phyloP scores from a whole-genome alignment of 2,113 vertebrate species.

The Hippocampus mohnikei region DNA sequence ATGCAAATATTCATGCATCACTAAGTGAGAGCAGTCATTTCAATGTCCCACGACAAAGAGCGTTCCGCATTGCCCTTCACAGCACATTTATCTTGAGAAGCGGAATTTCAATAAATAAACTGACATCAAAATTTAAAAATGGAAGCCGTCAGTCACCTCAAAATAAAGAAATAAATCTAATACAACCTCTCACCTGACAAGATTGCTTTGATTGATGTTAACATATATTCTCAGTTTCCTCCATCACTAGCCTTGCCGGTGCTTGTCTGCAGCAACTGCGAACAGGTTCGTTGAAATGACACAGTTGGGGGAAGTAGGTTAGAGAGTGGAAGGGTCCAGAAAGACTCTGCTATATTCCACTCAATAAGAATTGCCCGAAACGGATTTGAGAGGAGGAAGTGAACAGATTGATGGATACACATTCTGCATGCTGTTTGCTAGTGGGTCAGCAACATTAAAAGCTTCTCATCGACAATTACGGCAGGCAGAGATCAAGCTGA shows the following conservation, averaged over 20 bases:
- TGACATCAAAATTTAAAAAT: neutral
- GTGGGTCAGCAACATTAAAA: slow-evolving; percentile 68
- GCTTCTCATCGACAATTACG: slow-evolving; percentile 78
- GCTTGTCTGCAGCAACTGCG: slow-evolving; percentile 60
- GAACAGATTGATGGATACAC: slow-evolving; percentile 81
- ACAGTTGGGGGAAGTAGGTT: slow-evolving; percentile 78
- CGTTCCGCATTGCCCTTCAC: neutral
- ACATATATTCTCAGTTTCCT: slow-evolving; percentile 24
- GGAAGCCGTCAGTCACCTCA: neutral
- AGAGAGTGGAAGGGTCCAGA: slow-evolving; percentile 74
- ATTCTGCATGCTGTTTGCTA: slow-evolving; percentile 77
- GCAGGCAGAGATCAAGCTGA: slow-evolving; percentile 51
- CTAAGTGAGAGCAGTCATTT: neutral
- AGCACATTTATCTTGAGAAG: slow-evolving; percentile 16
- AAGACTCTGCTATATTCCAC: slow-evolving; percentile 74
- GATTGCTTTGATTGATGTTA: slow-evolving; percentile 23
- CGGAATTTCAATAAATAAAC: slow-evolving; percentile 15
- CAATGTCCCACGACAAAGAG: neutral
- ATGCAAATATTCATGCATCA: slow-evolving; percentile 9
- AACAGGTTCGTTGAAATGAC: slow-evolving; percentile 74
- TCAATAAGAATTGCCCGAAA: slow-evolving; percentile 78
- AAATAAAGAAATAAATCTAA: no score
- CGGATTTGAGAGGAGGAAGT: slow-evolving; percentile 77
- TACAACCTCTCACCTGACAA: slow-evolving; percentile 13
- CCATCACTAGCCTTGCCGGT: slow-evolving; percentile 45